Base-by-base conservation (phyloP, 2,113 vertebrate genomes). In the Climacteris rufus region DNA sequence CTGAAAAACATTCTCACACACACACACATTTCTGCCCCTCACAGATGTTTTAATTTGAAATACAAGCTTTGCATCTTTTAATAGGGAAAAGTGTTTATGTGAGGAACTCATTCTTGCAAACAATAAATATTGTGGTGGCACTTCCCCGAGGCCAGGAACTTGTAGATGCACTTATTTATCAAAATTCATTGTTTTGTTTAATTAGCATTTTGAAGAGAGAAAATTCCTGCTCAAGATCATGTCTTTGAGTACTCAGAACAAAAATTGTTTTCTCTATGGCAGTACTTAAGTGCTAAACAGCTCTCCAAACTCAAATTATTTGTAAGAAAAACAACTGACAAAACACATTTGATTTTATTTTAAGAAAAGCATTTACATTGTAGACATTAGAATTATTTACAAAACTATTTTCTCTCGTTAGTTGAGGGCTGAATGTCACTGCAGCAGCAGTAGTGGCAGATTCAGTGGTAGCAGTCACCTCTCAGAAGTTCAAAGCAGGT, bases 151-250 rank as follows among this genome's bases (percentile, higher is more conserved):
- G 85, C 63, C 28, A 61, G 54, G 40, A 80, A 53, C 70, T 66
- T 79, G 65, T 27, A 95, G 76, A 78, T 74, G 42, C 14, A 61
- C 33, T 94, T 90, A 79, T 78, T 93, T 91, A 76, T 68, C 83
- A 77, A 85, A 91, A 82, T 57, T 83, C 72, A 47, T 83, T 84
- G 83, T 44, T 88, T 90, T 33, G 17, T 33, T 85, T 83, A 94
- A 87, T 84, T 88, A 94, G 61, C 53, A 59, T 80, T 82, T 80
- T 74, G 53, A 94, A 90, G 75, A 93, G n/a, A 79, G n/a, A 80
- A 54, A 30, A n/a, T 64, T 69, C 39, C 10, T 35, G 24, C 49
- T 89, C 33, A 10, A 63, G 22, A 79, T 60, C 31, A 30, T 63
- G 31, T 52, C 49, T 90, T 64, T 69, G 49, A 15, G 15, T 79